Conservation (phyloP, 2,888 invertebrate species). For the Thera britannica region DNA sequence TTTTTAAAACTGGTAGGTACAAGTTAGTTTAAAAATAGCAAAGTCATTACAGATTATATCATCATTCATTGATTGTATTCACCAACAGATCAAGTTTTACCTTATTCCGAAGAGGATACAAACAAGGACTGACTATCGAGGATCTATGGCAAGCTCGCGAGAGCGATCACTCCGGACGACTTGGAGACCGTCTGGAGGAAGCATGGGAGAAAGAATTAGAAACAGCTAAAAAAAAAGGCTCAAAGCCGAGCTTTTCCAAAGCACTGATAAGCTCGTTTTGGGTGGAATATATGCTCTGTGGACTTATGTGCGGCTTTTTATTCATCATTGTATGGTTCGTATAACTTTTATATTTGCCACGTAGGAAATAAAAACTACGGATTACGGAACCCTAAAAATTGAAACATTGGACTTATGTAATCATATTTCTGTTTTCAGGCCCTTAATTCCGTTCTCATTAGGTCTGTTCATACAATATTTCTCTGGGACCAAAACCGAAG, state of each 20-base stretch:
- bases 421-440: conserved; percentile 74
- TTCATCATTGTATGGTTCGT: conserved; percentile 85
- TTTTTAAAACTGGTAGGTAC: not conserved
- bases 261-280: conserved; percentile 87
- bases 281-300: conserved; percentile 85
- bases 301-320: conserved; percentile 83
- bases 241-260: conserved; percentile 84
- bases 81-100: conserved; percentile 87
- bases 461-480: conserved; percentile 87
- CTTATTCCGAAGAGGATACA: conserved; percentile 86
- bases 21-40: not conserved
- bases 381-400: not conserved
- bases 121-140: conserved; percentile 86
- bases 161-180: conserved; percentile 86
- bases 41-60: not conserved
- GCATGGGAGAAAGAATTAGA: conserved; percentile 86
- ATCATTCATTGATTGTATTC: conserved; percentile 35
- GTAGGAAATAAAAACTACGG: not conserved
- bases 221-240: conserved; percentile 72
- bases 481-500: conserved; percentile 77
- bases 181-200: conserved; percentile 87
- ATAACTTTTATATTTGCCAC: not conserved
- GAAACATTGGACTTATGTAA: not conserved
- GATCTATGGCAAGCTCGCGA: conserved; percentile 87
- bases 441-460: conserved; percentile 85